phyloP scores from a whole-genome alignment of 2,888 invertebrate species.

The Cephonodes hylas region DNA sequence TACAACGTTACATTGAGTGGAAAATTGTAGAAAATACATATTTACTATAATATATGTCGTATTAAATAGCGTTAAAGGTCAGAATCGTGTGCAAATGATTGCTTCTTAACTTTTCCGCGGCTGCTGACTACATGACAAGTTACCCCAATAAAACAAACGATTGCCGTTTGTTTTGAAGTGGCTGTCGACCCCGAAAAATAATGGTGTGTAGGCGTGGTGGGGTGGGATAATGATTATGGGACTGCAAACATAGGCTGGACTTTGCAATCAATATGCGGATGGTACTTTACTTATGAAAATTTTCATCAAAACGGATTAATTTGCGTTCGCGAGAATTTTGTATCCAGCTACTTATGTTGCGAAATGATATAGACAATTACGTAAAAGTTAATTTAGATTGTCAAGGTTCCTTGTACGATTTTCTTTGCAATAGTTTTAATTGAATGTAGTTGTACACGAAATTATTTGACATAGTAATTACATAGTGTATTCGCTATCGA shows the following conservation, averaged over 20 bases:
- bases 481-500: too few species aligned
- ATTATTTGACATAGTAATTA: too few species aligned
- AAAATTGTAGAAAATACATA: neutral
- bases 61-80: neutral
- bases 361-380: neutral
- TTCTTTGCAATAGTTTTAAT: neutral
- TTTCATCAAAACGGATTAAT: neutral
- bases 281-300: neutral
- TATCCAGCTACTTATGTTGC: too few species aligned
- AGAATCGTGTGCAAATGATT: neutral
- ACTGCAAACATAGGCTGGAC: neutral
- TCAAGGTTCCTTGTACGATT: neutral
- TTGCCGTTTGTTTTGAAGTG: conserved; percentile 14
- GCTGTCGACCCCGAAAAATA: conserved; percentile 14
- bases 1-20: neutral
- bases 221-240: conserved; percentile 2
- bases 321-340: neutral
- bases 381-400: too few species aligned
- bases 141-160: neutral
- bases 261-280: neutral
- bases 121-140: neutral
- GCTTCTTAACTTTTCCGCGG: neutral
- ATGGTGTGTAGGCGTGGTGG: conserved; percentile 4
- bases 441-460: neutral
- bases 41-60: neutral